phyloP scores from a whole-genome alignment of 1,140 invertebrate species.

The Colletes gigas region DNA sequence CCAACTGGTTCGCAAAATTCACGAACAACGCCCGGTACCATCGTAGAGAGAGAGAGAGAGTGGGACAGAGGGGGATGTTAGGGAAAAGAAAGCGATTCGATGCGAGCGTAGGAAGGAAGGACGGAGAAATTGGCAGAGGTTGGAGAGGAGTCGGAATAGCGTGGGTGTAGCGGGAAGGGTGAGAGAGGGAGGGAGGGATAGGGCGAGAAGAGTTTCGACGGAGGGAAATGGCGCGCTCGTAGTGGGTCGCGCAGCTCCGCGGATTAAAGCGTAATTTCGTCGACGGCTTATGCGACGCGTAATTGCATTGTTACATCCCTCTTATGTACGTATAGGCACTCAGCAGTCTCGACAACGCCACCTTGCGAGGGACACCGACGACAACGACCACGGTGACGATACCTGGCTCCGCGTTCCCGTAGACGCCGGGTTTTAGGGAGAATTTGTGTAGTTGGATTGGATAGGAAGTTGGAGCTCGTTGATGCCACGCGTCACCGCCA shows the following conservation, averaged over 20 bases:
- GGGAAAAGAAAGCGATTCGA: conserved; percentile 33
- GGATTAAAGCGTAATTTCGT: conserved; percentile 79
- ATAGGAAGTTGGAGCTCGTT: conserved; percentile 72
- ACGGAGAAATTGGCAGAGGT: not conserved
- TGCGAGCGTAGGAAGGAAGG: not conserved
- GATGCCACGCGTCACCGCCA: conserved; percentile 60
- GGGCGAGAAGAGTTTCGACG: conserved; percentile 28
- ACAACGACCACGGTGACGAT: conserved; percentile 34
- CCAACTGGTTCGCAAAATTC: conserved; percentile 43
- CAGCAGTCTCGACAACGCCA: conserved; percentile 32
- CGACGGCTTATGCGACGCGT: conserved; percentile 77
- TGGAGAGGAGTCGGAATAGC: not conserved
- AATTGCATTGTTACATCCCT: conserved; percentile 79
- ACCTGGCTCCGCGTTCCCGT: conserved; percentile 27
- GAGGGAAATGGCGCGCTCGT: conserved; percentile 36
- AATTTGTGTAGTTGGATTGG: conserved; percentile 78
- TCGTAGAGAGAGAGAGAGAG: not conserved
- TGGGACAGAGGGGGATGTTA: not conserved
- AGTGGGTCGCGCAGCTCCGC: conserved; percentile 41
- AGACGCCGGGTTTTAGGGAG: conserved; percentile 68
- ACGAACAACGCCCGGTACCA: conserved; percentile 15
- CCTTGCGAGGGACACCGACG: conserved; percentile 21
- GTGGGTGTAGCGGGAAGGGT: not conserved
- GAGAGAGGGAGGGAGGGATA: not conserved
- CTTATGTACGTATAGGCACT: conserved; percentile 67